Base-by-base conservation (phyloP, 2,888 invertebrate genomes). In the Auanema freiburgensis region DNA sequence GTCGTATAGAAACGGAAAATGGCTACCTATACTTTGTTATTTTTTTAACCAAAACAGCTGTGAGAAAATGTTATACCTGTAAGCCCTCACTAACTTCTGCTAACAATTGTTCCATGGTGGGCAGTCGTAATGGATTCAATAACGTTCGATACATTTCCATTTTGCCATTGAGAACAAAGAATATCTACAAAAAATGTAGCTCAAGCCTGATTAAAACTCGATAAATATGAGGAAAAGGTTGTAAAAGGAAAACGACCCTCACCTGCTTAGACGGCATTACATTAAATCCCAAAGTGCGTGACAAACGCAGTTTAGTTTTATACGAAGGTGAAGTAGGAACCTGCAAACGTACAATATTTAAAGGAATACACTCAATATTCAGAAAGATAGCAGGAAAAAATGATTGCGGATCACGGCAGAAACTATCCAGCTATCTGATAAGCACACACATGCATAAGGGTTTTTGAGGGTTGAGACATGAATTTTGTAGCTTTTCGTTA, bases 161-260 rank as follows among this genome's bases (percentile, higher is more conserved):
- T 16, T 74, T 74, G 1, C 80, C 81, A 55, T 81, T 81, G 24
- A 80, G 69, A 6, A 79, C 75, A 54, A 81, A 79, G 53, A 71
- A 77, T 16, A 81, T 54, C 79, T 80, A 66, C 50, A 68, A 58
- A 4, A 25, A 52, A 3, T 3, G 3, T 52, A 52, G 53, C 3
- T 5, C 3, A 11, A n/a, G n/a, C 16, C 3, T 23, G 53, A 24
- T 33, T 18, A 8, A 5, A 46, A 6, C 10, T 46, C n/a, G n/a
- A n/a, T n/a, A 16, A 52, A 53, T 25, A 25, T 40, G 1, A 54
- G n/a, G n/a, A n/a, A 33, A 33, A 33, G 8, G 8, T 33, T 33
- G 8, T 33, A 33, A 2, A 1, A 25, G 10, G 2, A 18, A 18
- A n/a, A 2, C 25, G 1, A 23, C 24, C 0, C 33, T 33, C 33